These are phyloP conservation scores for Cottoperca gobio DNA, from an alignment of 2,797 vertebrate species.

Conservation along the genomic window DNA sequence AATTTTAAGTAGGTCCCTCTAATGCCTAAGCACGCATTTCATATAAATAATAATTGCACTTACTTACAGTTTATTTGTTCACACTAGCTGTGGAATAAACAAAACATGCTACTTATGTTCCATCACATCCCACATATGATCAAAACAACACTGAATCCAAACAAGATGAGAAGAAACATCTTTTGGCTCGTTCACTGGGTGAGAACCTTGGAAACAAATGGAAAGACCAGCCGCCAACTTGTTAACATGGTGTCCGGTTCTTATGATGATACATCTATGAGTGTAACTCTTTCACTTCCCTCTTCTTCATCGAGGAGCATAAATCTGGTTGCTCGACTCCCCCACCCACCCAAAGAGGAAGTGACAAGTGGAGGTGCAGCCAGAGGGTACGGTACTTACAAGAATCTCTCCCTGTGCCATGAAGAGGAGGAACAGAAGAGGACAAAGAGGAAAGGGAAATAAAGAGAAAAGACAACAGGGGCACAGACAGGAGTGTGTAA, in stretches of 20 bases:
- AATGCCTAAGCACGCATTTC: not conserved
- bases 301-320: slow-evolving; percentile 12
- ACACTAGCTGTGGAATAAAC: not conserved
- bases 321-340: slow-evolving; percentile 21
- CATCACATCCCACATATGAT: not conserved
- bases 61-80: not conserved
- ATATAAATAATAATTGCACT: not conserved
- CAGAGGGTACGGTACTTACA: slow-evolving; percentile 83
- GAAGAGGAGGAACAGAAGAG: slow-evolving; percentile 41
- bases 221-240: not conserved
- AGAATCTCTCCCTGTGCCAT: slow-evolving; percentile 85
- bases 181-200: not conserved
- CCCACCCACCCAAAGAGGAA: slow-evolving; percentile 61
- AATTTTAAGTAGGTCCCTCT: not conserved
- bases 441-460: slow-evolving; percentile 39
- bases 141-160: not conserved
- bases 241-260: not conserved
- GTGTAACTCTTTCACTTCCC: slow-evolving; percentile 56
- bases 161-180: not conserved
- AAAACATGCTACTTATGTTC: not conserved
- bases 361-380: slow-evolving; percentile 38
- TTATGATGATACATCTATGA: not conserved
- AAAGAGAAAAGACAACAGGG: slow-evolving; percentile 31
- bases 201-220: not conserved
- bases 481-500: slow-evolving; percentile 44